These are phyloP conservation scores for Dicrostonyx torquatus DNA, from an alignment of 2,797 vertebrate species.

Conservation along the genomic window DNA sequence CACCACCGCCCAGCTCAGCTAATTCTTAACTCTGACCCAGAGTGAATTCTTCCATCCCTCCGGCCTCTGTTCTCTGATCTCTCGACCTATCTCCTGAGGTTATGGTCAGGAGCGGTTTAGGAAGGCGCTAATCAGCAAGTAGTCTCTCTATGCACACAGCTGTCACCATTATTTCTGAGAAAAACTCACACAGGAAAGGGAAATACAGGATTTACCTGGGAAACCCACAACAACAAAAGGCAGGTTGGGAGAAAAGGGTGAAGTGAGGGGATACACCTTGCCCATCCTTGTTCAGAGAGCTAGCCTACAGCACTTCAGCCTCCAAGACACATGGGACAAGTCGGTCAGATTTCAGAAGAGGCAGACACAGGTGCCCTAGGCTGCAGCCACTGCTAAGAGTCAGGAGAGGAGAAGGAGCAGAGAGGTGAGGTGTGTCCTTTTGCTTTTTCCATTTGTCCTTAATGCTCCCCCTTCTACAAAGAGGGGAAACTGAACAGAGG, in stretches of 20 bases:
- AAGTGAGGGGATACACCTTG: background rate
- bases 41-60: background rate
- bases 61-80: background rate
- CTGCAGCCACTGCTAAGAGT: background rate
- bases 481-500: background rate
- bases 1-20: no score
- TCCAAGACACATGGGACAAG: background rate
- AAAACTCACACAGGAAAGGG: background rate
- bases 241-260: background rate
- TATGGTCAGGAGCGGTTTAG: background rate
- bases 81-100: background rate
- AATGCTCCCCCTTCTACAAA: background rate
- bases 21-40: background rate
- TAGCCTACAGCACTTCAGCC: background rate
- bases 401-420: background rate
- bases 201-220: background rate
- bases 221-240: background rate
- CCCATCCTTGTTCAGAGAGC: background rate
- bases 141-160: background rate
- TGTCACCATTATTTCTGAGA: background rate
- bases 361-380: no score
- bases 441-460: conserved; percentile 11
- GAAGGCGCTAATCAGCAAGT: background rate
- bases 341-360: background rate
- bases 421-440: background rate